phyloP scores from a whole-genome alignment of 1,140 invertebrate species.

The Anthonomus grandis region DNA sequence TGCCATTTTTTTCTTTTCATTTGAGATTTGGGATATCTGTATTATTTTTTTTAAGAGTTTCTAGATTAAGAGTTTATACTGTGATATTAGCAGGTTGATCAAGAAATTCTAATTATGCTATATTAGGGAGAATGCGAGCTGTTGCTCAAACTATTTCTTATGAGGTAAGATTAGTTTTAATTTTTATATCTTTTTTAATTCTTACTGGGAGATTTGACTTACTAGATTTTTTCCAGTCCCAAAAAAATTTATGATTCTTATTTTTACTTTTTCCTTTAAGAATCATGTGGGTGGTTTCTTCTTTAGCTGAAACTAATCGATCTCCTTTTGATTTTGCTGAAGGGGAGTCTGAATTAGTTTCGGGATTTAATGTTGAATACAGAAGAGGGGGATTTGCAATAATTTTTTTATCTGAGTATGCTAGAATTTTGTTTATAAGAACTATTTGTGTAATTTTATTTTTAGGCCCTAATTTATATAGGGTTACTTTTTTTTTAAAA shows the following conservation, averaged over 20 bases:
- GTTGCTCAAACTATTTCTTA: constrained; percentile 67
- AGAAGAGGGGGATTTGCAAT: constrained; percentile 64
- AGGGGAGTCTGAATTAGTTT: constrained; percentile 71
- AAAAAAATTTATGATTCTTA: constrained; percentile 53
- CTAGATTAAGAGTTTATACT: constrained; percentile 57
- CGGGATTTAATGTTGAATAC: constrained; percentile 74
- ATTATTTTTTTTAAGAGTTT: constrained; percentile 55
- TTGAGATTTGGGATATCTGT: constrained; percentile 52
- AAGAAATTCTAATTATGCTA: constrained; percentile 65
- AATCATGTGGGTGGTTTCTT: constrained; percentile 57
- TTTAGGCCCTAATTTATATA: constrained; percentile 50
- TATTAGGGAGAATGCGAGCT: constrained; percentile 60
- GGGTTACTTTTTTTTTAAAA: constrained; percentile 53
- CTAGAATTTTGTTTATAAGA: constrained; percentile 65
- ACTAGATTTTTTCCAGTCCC: constrained; percentile 34
- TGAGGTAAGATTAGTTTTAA: constrained; percentile 60
- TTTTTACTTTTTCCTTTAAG: constrained; percentile 52
- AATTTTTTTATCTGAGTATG: constrained; percentile 71
- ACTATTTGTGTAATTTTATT: constrained; percentile 55
- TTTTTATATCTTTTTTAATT: constrained; percentile 53
- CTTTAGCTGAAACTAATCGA: constrained; percentile 68
- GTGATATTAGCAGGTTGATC: constrained; percentile 59
- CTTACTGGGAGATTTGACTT: constrained; percentile 43
- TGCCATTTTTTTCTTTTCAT: constrained; percentile 47
- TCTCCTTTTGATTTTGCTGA: constrained; percentile 77